Evolutionary conservation across 2,113 vertebrate species (phyloP).

Genomic region (Rissa tridactyla): DNA sequence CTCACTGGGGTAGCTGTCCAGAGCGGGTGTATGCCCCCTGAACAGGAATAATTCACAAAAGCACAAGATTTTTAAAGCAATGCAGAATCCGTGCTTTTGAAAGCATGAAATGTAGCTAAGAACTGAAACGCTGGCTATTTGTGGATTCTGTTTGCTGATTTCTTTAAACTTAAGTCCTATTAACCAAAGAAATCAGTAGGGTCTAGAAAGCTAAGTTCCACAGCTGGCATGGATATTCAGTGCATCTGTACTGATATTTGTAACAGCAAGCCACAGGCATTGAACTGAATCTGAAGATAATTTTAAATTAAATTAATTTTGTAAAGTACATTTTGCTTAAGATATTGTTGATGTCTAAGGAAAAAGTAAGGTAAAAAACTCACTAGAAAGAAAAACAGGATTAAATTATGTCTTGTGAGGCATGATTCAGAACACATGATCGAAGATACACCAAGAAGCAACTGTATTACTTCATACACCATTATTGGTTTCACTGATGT

Average conservation of each 20-base stretch:
- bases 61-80: background rate
- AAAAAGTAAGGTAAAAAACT: background rate
- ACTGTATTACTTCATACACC: background rate
- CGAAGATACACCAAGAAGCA: fast-evolving
- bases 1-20: background rate
- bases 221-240: background rate
- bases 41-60: background rate
- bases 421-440: background rate
- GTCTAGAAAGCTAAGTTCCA: background rate
- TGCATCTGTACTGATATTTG: background rate
- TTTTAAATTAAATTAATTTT: background rate
- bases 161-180: background rate
- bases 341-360: background rate
- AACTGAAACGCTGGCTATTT: background rate
- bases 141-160: background rate
- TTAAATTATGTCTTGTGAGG: background rate
- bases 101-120: background rate
- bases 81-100: background rate
- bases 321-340: background rate
- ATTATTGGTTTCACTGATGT: background rate
- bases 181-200: background rate
- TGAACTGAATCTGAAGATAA: background rate
- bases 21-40: background rate
- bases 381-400: background rate
- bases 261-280: background rate